phyloP scores from a whole-genome alignment of 92 coral and sea anemone species.

The Pocillopora meandrina region DNA sequence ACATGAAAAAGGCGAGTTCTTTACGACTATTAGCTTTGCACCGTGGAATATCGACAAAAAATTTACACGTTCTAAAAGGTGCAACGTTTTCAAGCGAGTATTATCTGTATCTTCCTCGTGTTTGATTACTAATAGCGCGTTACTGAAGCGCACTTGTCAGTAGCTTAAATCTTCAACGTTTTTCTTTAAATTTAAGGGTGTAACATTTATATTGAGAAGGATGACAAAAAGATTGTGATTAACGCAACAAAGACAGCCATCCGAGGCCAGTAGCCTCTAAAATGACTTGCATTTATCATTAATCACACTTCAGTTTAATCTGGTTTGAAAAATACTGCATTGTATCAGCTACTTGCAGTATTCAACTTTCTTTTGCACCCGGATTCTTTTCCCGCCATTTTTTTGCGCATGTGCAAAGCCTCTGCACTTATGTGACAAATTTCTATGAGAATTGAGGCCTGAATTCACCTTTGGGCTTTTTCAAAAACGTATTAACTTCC shows the following conservation, averaged over 20 bases:
- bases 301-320: neutral
- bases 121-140: too few species aligned
- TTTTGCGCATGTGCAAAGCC: conserved; percentile 41
- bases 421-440: neutral
- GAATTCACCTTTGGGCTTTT: too few species aligned
- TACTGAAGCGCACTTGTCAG: neutral
- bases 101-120: neutral
- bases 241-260: neutral
- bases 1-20: neutral
- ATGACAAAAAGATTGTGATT: neutral
- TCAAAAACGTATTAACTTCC: too few species aligned
- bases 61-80: too few species aligned
- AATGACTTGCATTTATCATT: too few species aligned
- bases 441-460: neutral
- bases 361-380: neutral
- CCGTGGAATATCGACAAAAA: neutral
- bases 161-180: too few species aligned
- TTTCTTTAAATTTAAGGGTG: too few species aligned
- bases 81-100: neutral
- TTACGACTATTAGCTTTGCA: neutral
- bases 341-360: neutral
- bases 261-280: too few species aligned
- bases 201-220: too few species aligned
- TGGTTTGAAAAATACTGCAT: neutral
- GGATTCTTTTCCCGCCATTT: conserved; percentile 39